Conservation (phyloP, 2,797 vertebrate genomes). For the Loris lydekkerianus region DNA sequence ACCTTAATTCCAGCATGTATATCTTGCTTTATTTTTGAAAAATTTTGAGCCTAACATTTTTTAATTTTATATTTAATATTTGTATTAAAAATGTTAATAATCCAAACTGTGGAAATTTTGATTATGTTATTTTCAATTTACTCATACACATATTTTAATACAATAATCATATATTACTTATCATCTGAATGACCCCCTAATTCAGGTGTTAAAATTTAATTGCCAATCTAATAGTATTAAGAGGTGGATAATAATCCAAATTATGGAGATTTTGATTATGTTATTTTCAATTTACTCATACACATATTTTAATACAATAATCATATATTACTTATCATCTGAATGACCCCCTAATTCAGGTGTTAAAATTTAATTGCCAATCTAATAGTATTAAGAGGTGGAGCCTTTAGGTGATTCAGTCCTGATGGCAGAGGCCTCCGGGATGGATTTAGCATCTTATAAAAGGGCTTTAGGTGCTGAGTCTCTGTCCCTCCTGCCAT, state of each 20-base stretch:
- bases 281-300: constrained; percentile 49
- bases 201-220: not conserved
- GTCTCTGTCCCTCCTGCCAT: not conserved
- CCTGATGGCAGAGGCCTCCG: not conserved
- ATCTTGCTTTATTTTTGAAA: constrained; percentile 24
- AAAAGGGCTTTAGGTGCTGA: not conserved
- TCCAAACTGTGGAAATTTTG: not conserved
- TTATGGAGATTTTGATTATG: not conserved
- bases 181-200: not conserved
- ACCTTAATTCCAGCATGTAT: not conserved
- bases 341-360: not conserved
- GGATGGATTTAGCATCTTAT: not conserved
- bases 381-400: not conserved
- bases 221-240: not conserved
- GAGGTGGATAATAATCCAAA: not conserved
- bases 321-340: not conserved
- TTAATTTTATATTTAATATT: constrained; percentile 35
- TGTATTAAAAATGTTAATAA: not conserved
- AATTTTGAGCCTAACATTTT: not conserved
- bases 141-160: not conserved
- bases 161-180: not conserved
- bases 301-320: not conserved
- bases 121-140: constrained; percentile 56
- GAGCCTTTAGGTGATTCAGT: not conserved
- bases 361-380: not conserved